Evolutionary conservation across 2,888 invertebrate species (phyloP), one percentile per base, ranked within the genome.

Genomic region (Xiphydria camelus): DNA sequence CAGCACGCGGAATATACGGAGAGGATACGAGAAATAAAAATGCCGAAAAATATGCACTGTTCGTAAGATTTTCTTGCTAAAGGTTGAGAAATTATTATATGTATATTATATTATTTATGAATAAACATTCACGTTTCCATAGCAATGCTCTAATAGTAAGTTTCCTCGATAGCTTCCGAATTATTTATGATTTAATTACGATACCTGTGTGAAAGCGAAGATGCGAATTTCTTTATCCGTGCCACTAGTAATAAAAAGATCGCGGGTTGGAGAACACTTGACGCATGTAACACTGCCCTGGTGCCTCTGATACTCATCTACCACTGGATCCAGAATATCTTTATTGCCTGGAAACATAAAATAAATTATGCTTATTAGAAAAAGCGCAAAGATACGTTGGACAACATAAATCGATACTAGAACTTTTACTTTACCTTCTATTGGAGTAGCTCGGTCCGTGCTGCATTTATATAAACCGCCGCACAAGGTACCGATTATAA

Each of bases 401-500:
- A n/a, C n/a, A n/a, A n/a, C n/a, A n/a, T n/a, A n/a, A n/a, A n/a
- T n/a, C n/a, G n/a, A n/a, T n/a, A n/a, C n/a, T n/a, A n/a, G n/a
- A n/a, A n/a, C n/a, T n/a, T 1, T 33, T 12, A 26, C 15, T 6
- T 15, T 19, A 45, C 45, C 45, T 45, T 45, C 45, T 3, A 75
- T 56, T 5, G 66, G 49, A 19, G 46, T 53, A 1, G 59, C 49
- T 4, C 57, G 59, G 44, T 73, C 68, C 15, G 67, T 50, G 31
- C 61, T 68, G 44, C 75, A 75, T 45, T 73, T 73, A 23, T 74
- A 74, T 34, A 74, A 53, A 19, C 75, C 73, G 34, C 75, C 75
- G 18, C 73, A 74, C 9, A 70, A 49, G 22, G 75, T 75, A 2
- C 75, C 75, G n/a, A 66, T 70, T 35, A 75, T 46, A 38, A 75